Conservation (phyloP, 2,113 vertebrate species). For the Brachirus orientalis region DNA sequence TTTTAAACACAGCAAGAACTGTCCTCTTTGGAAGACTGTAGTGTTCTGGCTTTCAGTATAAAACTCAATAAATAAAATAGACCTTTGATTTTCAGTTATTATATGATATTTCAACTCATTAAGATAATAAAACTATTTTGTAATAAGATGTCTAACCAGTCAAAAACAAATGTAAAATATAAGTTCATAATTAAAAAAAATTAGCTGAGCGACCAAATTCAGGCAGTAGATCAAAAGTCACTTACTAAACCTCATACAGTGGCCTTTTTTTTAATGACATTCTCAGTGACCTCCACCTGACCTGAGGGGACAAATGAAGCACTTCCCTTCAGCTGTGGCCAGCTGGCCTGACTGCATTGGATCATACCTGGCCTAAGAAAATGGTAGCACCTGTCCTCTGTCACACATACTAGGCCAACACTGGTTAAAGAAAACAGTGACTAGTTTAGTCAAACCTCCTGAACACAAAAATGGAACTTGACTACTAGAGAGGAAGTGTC, state of each 20-base stretch:
- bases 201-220: not conserved
- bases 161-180: not conserved
- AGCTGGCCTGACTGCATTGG: slow-evolving; percentile 57
- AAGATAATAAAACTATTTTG: not conserved
- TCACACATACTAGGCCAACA: slow-evolving; percentile 46
- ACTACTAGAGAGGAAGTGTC: not conserved
- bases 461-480: slow-evolving; percentile 6
- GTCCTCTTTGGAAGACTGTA: slow-evolving; percentile 10
- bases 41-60: slow-evolving; percentile 32
- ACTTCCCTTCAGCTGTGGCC: slow-evolving; percentile 75
- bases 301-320: slow-evolving; percentile 67
- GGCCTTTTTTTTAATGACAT: slow-evolving; percentile 66
- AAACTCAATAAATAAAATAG: slow-evolving; percentile 20
- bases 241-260: slow-evolving; percentile 21
- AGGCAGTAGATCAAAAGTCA: slow-evolving; percentile 1
- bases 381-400: slow-evolving; percentile 68
- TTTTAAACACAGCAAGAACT: slow-evolving; percentile 21
- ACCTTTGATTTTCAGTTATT: slow-evolving; percentile 34
- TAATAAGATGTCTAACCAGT: too few species aligned
- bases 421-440: slow-evolving; percentile 63
- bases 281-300: slow-evolving; percentile 68
- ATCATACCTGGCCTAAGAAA: slow-evolving; percentile 50
- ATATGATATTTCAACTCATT: too few species aligned
- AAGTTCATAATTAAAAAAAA: too few species aligned
- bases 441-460: slow-evolving; percentile 24